phyloP scores from a whole-genome alignment of 2,797 vertebrate species.

The Spondyliosoma cantharus region DNA sequence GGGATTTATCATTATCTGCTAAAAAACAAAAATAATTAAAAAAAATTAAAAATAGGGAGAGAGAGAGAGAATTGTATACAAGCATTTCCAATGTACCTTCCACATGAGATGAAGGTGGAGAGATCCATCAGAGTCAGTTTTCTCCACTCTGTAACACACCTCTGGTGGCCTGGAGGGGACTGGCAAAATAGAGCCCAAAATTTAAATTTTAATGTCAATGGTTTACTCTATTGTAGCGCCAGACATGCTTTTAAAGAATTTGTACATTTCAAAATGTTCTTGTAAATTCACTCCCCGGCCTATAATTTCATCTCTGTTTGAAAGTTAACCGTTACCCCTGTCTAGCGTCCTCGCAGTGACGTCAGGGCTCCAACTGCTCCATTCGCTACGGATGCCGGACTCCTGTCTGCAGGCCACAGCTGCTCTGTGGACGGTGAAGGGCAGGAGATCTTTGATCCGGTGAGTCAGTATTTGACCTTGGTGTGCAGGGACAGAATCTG shows the following conservation, averaged over 20 bases:
- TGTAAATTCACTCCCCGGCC: not conserved
- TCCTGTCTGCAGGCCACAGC: slow-evolving; percentile 43
- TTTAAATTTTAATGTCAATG: not conserved
- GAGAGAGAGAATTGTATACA: not conserved
- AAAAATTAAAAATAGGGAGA: too few relatives aligned
- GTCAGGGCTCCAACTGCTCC: slow-evolving; percentile 60
- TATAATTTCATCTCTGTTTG: not conserved
- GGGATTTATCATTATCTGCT: too few relatives aligned
- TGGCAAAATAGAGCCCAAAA: not conserved
- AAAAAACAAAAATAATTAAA: too few relatives aligned
- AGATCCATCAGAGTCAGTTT: not conserved
- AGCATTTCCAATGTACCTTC: slow-evolving; percentile 42
- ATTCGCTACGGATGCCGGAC: slow-evolving; percentile 38
- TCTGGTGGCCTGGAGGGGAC: slow-evolving; percentile 42
- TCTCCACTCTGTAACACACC: slow-evolving; percentile 57
- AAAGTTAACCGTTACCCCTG: slow-evolving; percentile 15
- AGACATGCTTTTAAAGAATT: not conserved
- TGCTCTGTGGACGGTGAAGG: slow-evolving; percentile 37
- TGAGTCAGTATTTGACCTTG: fast-evolving
- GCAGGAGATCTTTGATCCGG: slow-evolving; percentile 36
- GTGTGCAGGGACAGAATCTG: not conserved
- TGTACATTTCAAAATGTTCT: not conserved
- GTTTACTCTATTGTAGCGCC: not conserved
- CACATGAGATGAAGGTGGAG: slow-evolving; percentile 49
- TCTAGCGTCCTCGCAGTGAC: slow-evolving; percentile 21